A percentile compares a stretch with the other conserved stretches of the same genome.
phyloP scores from a whole-genome alignment of 1,140 invertebrate species.

The Platyscapa corneri region DNA sequence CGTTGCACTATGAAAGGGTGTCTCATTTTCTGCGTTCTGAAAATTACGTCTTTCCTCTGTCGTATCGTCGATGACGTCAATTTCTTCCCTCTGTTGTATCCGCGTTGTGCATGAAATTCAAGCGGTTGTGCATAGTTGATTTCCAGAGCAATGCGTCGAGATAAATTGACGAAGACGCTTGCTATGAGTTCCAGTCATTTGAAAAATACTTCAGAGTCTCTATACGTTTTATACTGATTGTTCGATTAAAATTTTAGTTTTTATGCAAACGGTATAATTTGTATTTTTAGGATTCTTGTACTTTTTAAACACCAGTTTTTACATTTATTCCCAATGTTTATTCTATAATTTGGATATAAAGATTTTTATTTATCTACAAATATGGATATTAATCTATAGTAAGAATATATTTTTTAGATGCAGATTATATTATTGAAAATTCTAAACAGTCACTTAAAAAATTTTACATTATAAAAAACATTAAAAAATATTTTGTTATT shows the following conservation, averaged over 20 bases:
- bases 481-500: too few relatives aligned
- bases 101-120: constrained; percentile 14
- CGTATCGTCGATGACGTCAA: background rate
- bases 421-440: too few relatives aligned
- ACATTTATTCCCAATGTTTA: background rate
- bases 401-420: too few relatives aligned
- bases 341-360: too few relatives aligned
- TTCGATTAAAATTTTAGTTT: background rate
- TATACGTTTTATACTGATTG: background rate
- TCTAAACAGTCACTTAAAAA: too few relatives aligned
- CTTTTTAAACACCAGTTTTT: background rate
- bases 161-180: constrained; percentile 42
- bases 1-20: constrained; percentile 26
- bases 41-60: constrained; percentile 35
- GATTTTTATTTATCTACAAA: too few relatives aligned
- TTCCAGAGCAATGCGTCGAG: constrained; percentile 39
- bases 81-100: background rate
- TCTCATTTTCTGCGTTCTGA: constrained; percentile 15
- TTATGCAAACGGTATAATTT: background rate
- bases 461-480: too few relatives aligned
- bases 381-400: too few relatives aligned
- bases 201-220: background rate
- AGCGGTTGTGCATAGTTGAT: constrained; percentile 22
- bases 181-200: constrained; percentile 14
- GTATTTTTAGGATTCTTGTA: background rate